Base-by-base conservation (phyloP, 2,888 invertebrate species). In the Ctenicera cuprea region DNA sequence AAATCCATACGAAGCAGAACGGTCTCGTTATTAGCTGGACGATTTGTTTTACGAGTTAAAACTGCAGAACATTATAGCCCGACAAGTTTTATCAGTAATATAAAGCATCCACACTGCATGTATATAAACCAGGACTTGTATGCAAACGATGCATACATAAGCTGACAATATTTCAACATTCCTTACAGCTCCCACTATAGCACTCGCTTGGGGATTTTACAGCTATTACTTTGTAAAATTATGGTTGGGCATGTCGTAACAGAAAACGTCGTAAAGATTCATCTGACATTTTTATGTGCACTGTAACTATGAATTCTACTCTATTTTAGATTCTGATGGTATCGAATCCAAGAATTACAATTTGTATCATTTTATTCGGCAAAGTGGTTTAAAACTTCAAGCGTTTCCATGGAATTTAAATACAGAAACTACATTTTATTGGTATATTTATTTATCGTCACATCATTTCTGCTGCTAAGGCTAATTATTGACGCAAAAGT, bases 91-190 rank as follows among this genome's bases (percentile, higher is more conserved):
- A 54, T 54, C 54, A 30, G 54, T 20, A 50, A 50, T 22, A 54
- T 54, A 54, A 54, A 30, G 26, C 54, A 54, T 54, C 30, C 26
- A 33, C 38, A 54, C 38, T 69, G 62, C 50, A 52, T 69, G 38
- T 48, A 61, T 38, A 69, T 69, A 62, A 62, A 62, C 41, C 62
- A 41, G 48, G 62, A 50, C 69, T 69, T 52, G 69, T 61, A 69
- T 69, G 69, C 50, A 69, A 69, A 69, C 62, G 62, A 69, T 69
- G 69, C 69, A 69, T 62, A 52, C 62, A 69, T 68, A 69, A 69
- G 61, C 61, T 41, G 52, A 38, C 62, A 69, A 69, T 69, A 61
- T 69, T 62, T 69, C 62, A 62, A 50, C 50, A 59, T 62, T 69
- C 62, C 52, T 62, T 52, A 37, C 22, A 43, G 52, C 50, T 59